These are phyloP conservation scores for Mellilla xanthometata DNA, from an alignment of 2,888 invertebrate genomes.

Conservation along the genomic window DNA sequence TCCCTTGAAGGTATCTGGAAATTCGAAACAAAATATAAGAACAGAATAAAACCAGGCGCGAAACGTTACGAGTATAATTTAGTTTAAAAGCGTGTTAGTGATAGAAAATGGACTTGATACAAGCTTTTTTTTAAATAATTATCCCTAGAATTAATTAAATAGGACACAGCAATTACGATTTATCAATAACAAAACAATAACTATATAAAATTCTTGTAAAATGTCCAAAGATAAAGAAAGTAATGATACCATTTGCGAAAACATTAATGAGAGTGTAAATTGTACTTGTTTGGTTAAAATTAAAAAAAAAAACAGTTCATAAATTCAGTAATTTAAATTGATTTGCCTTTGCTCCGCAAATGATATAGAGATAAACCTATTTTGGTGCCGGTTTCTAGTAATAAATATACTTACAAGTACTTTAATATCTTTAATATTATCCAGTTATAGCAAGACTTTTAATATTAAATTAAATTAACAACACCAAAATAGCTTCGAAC, in stretches of 20 bases:
- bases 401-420: too few species aligned
- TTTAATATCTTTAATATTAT: too few species aligned
- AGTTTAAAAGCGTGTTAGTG: slow-evolving; percentile 58
- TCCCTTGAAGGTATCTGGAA: slow-evolving; percentile 91
- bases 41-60: slow-evolving; percentile 34
- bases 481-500: too few species aligned
- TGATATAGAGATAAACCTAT: slow-evolving; percentile 1
- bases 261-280: slow-evolving; percentile 26
- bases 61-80: slow-evolving; percentile 40
- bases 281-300: too few species aligned
- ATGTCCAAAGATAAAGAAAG: slow-evolving; percentile 9
- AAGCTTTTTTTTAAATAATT: too few species aligned
- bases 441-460: too few species aligned
- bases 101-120: slow-evolving; percentile 27
- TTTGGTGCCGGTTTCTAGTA: too few species aligned
- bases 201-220: slow-evolving; percentile 14
- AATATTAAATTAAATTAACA: too few species aligned
- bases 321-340: too few species aligned
- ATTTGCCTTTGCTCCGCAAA: slow-evolving; percentile 5
- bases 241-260: slow-evolving; percentile 46
- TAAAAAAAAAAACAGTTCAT: too few species aligned
- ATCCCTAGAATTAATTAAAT: background rate
- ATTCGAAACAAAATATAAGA: slow-evolving; percentile 28
- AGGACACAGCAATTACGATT: too few species aligned
- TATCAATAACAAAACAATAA: too few species aligned